These are phyloP conservation scores for Hippopotamyrus pictus DNA, from an alignment of 2,797 vertebrate genomes.

Conservation along the genomic window DNA sequence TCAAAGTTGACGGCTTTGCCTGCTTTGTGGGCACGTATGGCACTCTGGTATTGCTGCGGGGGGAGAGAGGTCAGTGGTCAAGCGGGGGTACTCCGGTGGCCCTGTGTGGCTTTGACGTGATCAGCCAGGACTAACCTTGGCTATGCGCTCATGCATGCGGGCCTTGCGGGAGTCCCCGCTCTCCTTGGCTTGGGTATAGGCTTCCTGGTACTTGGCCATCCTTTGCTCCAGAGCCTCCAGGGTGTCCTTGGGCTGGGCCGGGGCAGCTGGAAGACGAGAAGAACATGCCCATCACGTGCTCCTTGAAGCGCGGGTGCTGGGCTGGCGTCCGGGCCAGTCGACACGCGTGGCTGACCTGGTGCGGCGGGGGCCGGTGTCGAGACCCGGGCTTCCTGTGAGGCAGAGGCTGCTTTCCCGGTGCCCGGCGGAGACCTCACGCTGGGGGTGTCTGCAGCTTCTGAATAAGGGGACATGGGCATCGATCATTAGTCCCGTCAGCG, in stretches of 20 bases:
- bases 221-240: constrained; percentile 86
- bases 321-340: background rate
- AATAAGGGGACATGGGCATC: background rate
- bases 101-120: too few relatives aligned
- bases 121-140: constrained; percentile 66
- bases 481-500: background rate
- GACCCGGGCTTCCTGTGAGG: constrained; percentile 22
- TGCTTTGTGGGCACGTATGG: constrained; percentile 79
- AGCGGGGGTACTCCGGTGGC: background rate
- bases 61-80: constrained; percentile 7
- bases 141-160: constrained; percentile 91
- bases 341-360: constrained; percentile 39
- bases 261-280: constrained; percentile 24
- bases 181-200: constrained; percentile 78
- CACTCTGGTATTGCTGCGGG: constrained; percentile 88
- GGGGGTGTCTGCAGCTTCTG: constrained; percentile 17
- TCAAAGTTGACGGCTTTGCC: constrained; percentile 79
- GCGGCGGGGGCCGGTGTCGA: constrained; percentile 33
- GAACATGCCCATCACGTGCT: constrained; percentile 6
- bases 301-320: background rate
- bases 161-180: constrained; percentile 81
- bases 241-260: constrained; percentile 62
- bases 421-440: constrained; percentile 24
- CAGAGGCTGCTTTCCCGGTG: constrained; percentile 27
- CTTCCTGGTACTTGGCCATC: constrained; percentile 76